Conservation (phyloP, 2,888 invertebrate genomes). For the Drosophila mimetica region DNA sequence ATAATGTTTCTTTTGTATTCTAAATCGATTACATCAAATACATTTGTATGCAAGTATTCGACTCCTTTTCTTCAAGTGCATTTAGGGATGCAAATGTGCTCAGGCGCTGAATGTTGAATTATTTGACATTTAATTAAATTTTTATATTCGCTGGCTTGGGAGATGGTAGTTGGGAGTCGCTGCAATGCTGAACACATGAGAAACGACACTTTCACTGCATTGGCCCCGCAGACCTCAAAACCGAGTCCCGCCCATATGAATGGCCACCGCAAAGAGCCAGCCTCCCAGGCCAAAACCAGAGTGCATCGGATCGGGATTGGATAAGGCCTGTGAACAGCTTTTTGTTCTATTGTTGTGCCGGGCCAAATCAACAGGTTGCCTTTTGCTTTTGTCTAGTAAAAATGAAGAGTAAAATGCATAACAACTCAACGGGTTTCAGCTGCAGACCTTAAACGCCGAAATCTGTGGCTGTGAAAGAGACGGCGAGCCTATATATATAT, state of each 20-base stretch:
- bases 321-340: constrained; percentile 40
- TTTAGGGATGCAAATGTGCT: constrained; percentile 61
- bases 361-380: constrained; percentile 60
- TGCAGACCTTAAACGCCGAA: constrained; percentile 57
- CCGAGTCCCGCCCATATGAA: constrained; percentile 12
- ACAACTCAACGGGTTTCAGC: constrained; percentile 64
- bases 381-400: constrained; percentile 35
- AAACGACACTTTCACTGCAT: constrained; percentile 76
- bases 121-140: constrained; percentile 78
- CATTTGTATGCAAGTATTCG: too few species aligned
- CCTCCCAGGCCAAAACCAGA: constrained; percentile 3
- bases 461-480: constrained; percentile 31
- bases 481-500: constrained; percentile 32
- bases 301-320: constrained; percentile 44
- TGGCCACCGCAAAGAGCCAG: constrained; percentile 4
- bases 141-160: constrained; percentile 23
- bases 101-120: constrained; percentile 60
- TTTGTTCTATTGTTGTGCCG: constrained; percentile 63
- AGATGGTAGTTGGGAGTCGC: constrained; percentile 5
- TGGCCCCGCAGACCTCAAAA: constrained; percentile 30
- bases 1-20: not conserved
- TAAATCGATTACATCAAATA: too few species aligned
- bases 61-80: not conserved
- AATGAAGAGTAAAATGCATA: constrained; percentile 71
- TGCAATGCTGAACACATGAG: constrained; percentile 58